Evolutionary conservation across 2,113 vertebrate species (phyloP).

Genomic region (Pogonocichla stellata): DNA sequence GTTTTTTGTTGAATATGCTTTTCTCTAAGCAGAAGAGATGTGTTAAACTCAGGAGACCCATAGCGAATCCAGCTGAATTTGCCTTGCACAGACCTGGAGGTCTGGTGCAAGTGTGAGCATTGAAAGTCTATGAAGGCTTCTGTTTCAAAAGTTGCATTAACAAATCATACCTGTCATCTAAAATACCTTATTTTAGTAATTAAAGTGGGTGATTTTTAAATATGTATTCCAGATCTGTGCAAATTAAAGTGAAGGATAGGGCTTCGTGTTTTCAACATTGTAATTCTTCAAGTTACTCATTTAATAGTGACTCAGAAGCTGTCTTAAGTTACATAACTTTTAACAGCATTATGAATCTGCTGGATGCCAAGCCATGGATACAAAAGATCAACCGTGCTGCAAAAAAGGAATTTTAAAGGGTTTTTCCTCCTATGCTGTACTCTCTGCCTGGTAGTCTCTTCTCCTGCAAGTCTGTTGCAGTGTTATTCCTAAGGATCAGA

Average conservation of each 20-base stretch:
- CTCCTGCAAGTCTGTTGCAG: not conserved
- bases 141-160: conserved; percentile 43
- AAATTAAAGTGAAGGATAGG: conserved; percentile 9
- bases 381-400: not conserved
- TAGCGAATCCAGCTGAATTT: conserved; percentile 46
- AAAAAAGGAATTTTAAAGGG: not conserved
- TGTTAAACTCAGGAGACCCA: conserved; percentile 43
- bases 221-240: not conserved
- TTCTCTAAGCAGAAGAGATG: conserved; percentile 57
- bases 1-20: conserved; percentile 52
- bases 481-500: not conserved
- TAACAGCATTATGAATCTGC: not conserved
- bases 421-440: not conserved
- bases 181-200: conserved; percentile 65
- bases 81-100: conserved; percentile 47
- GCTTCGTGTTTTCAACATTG: not conserved
- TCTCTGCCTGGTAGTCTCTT: not conserved
- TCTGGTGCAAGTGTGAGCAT: conserved; percentile 34
- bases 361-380: not conserved
- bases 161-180: conserved; percentile 38
- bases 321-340: conserved; percentile 20
- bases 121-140: not conserved
- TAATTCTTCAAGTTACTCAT: conserved; percentile 17
- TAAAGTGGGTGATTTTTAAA: conserved; percentile 23
- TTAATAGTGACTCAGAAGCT: not conserved